Base-by-base conservation (phyloP, 2,888 invertebrate genomes). In the Lampropteryx suffumata region DNA sequence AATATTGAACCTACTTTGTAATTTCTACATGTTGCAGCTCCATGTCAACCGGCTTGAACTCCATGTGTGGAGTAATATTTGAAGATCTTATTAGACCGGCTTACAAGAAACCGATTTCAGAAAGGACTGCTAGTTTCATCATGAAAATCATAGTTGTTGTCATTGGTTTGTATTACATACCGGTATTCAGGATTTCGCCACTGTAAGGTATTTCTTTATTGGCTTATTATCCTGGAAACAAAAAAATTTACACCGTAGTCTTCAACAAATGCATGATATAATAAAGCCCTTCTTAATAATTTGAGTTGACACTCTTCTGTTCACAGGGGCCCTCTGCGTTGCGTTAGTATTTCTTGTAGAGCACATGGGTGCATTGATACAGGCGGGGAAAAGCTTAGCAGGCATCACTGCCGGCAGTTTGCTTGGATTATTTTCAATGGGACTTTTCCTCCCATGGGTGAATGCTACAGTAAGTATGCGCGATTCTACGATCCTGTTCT, bases 11-110 rank as follows among this genome's bases (percentile, higher is more conserved):
- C 6, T 2, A 3, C 6, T 3, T 6, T 24, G 24, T 24, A 7
- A 24, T 5, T 24, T 24, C 47, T 4, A 29, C n/a, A 24, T 50
- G 1, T 76, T 82, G 57, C 72, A 95, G 95, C 71, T 94, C 95
- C 0, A 94, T 95, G 94, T 95, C 94, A 0, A 95, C 95, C 0
- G 94, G 94, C 0, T 77, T 95, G 13, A 95, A 95, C 70, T 94
- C 95, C 0, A 92, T 95, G 92, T 93, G 94, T 30, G 94, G 94
- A 21, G 94, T 95, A 0, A 94, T 95, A 64, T 94, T 94, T 64
- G 94, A 94, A 73, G 95, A 95, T 73, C 89, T 95, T 59, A 93
- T 95, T 36, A 92, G 93, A 61, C 94, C 94, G 0, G 85, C 92
- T 34, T 86, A 93, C 55, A 92, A 92, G 33, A 91, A 90, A 60